Evolutionary conservation across 2,797 vertebrate species (phyloP).

Genomic region (Sorex maritimensis): DNA sequence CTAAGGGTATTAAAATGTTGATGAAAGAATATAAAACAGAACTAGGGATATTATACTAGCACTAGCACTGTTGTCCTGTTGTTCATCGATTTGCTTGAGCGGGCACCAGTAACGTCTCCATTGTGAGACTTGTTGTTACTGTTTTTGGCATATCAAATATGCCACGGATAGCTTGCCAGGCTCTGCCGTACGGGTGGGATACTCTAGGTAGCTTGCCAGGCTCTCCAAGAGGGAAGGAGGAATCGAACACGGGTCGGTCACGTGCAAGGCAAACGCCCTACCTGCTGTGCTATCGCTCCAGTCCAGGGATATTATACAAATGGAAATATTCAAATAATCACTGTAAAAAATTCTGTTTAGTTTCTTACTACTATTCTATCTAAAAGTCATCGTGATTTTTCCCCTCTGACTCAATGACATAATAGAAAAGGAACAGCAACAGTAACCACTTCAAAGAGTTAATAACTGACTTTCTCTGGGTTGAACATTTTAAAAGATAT

Average conservation of each 20-base stretch:
- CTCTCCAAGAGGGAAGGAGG: too few relatives aligned
- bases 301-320: neutral
- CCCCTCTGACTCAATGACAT: neutral
- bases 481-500: neutral
- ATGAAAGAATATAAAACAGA: conserved; percentile 46
- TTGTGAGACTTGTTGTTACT: too few relatives aligned
- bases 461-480: neutral
- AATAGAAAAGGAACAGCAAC: neutral
- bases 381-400: neutral
- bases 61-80: too few relatives aligned
- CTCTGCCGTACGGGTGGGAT: too few relatives aligned
- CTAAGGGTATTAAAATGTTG: neutral
- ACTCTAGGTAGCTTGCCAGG: too few relatives aligned
- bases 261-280: too few relatives aligned
- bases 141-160: too few relatives aligned
- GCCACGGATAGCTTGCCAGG: too few relatives aligned
- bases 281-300: too few relatives aligned
- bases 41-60: neutral
- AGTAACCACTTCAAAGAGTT: conserved; percentile 15
- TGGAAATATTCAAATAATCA: neutral
- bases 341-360: neutral
- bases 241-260: too few relatives aligned
- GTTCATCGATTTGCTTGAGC: too few relatives aligned
- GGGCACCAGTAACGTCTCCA: too few relatives aligned
- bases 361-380: neutral